Percentiles rank a stretch among this genome's conserved stretches.
These are phyloP conservation scores for Dreissena polymorpha DNA, from an alignment of 1,140 invertebrate genomes.

Conservation along the genomic window DNA sequence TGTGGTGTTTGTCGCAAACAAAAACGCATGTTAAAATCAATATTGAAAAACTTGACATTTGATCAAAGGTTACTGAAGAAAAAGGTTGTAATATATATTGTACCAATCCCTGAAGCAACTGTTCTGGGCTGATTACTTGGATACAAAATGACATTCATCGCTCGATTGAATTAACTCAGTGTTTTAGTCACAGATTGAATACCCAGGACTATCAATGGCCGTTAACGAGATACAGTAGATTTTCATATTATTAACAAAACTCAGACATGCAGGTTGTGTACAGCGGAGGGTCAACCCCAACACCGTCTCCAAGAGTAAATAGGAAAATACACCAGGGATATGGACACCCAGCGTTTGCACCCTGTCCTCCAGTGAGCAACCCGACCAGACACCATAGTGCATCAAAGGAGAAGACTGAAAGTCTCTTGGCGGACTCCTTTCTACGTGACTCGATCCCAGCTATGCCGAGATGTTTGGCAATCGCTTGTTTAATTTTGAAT, in stretches of 20 bases:
- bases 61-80: no score
- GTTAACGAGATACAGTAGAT: no score
- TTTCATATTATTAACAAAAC: background rate
- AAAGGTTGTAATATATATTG: no score
- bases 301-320: conserved; percentile 68
- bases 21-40: no score
- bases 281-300: conserved; percentile 72
- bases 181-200: no score
- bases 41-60: no score
- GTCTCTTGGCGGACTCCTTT: conserved; percentile 64
- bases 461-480: conserved; percentile 79
- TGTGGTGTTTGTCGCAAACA: no score
- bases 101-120: no score
- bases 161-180: no score
- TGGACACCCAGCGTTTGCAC: conserved; percentile 68
- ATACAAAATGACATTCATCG: no score
- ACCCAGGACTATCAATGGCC: no score
- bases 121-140: no score
- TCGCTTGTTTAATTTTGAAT: conserved; percentile 80
- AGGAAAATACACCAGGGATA: conserved; percentile 68
- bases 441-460: conserved; percentile 79
- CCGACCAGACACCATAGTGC: conserved; percentile 24
- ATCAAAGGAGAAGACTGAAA: conserved; percentile 61
- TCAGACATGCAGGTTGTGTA: conserved; percentile 73
- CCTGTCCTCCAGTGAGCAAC: conserved; percentile 57